Evolutionary conservation across 2,113 vertebrate genomes (phyloP).

Genomic region (Athene noctua): DNA sequence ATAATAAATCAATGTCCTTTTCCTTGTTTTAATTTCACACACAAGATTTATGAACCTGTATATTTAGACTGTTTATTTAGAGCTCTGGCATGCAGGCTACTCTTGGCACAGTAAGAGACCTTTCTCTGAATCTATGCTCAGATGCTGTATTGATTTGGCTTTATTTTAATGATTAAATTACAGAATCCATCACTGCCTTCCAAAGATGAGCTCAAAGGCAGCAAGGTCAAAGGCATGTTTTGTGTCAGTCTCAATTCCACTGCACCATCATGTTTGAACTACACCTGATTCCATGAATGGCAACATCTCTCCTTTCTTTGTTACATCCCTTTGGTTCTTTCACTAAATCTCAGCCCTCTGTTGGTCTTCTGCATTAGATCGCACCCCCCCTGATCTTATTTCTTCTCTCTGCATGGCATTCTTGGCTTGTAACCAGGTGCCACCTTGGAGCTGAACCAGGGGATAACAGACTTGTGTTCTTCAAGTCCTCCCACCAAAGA

Average conservation of each 20-base stretch:
- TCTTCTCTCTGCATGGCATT: neutral
- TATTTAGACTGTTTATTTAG: slow-evolving; percentile 53
- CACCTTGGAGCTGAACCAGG: neutral
- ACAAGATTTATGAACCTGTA: slow-evolving; percentile 61
- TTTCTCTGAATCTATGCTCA: slow-evolving; percentile 44
- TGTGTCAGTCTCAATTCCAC: neutral
- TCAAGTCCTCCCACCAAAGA: neutral
- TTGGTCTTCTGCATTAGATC: neutral
- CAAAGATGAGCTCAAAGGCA: neutral
- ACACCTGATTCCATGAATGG: fast-evolving
- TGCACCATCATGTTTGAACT: neutral
- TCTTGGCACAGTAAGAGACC: slow-evolving; percentile 16
- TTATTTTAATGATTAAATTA: slow-evolving; percentile 21
- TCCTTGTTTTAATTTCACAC: slow-evolving; percentile 60
- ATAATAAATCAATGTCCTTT: slow-evolving; percentile 58
- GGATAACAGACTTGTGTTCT: neutral
- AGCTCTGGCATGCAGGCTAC: neutral
- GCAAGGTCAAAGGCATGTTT: neutral
- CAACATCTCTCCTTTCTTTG: neutral
- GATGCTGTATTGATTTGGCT: slow-evolving; percentile 20
- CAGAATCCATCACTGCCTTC: slow-evolving; percentile 15
- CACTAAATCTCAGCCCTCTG: neutral
- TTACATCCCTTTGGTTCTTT: neutral
- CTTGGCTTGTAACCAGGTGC: neutral
- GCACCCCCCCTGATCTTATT: neutral